These are phyloP conservation scores for Hylaeus volcanicus DNA, from an alignment of 1,140 invertebrate genomes.

Conservation along the genomic window DNA sequence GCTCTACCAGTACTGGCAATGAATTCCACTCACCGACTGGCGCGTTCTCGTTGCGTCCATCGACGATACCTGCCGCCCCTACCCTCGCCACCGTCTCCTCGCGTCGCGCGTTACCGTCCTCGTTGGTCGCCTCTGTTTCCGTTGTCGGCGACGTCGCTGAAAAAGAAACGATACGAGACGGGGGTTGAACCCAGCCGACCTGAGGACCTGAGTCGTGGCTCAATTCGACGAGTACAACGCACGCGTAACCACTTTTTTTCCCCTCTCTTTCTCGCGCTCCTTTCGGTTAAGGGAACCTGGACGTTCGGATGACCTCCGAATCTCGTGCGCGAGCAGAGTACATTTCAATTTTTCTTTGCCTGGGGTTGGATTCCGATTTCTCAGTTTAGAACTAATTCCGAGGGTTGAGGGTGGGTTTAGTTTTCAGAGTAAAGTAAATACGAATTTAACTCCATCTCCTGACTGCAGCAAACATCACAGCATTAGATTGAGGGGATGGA, in stretches of 20 bases:
- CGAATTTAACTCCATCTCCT: too few relatives aligned
- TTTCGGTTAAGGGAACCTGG: background rate
- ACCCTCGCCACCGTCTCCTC: constrained; percentile 5
- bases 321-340: too few relatives aligned
- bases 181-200: constrained; percentile 42
- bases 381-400: too few relatives aligned
- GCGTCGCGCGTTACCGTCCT: constrained; percentile 1
- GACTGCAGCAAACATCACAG: too few relatives aligned
- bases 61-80: constrained; percentile 32
- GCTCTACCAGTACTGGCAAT: constrained; percentile 79
- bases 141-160: constrained; percentile 30
- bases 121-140: background rate
- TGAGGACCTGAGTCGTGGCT: background rate
- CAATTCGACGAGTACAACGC: background rate
- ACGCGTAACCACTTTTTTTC: background rate
- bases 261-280: background rate
- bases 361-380: too few relatives aligned
- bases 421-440: too few relatives aligned
- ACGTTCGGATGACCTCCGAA: too few relatives aligned
- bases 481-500: too few relatives aligned
- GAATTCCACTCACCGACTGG: constrained; percentile 78
- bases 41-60: constrained; percentile 43
- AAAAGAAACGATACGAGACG: constrained; percentile 51
- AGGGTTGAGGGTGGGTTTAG: too few relatives aligned
- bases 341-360: too few relatives aligned